A percentile compares a stretch with the other conserved stretches of the same genome.
Evolutionary conservation across 2,113 vertebrate genomes (phyloP).

Genomic region (Bubalus kerabau): DNA sequence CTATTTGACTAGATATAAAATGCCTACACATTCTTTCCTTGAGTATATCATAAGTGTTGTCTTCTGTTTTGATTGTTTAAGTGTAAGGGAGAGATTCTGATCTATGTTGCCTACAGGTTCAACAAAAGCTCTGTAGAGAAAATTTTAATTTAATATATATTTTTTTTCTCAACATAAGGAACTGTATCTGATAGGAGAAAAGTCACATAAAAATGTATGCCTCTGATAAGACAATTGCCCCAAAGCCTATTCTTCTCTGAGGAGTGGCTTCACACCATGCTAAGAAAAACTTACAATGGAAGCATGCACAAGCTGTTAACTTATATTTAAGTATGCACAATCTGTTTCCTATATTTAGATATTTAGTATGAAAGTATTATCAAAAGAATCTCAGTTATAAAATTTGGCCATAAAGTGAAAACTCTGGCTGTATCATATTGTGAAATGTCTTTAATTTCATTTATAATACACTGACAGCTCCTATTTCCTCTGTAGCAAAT

Average conservation of each 20-base stretch:
- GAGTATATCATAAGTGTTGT: background rate
- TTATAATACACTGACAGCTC: background rate
- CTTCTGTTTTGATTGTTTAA: background rate
- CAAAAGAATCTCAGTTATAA: background rate
- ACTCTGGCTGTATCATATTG: background rate
- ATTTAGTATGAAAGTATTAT: background rate
- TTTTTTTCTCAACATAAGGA: background rate
- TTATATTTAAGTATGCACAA: background rate
- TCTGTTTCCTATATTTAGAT: background rate
- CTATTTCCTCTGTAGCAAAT: background rate
- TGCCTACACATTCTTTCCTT: background rate
- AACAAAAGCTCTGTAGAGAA: background rate
- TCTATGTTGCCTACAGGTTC: background rate
- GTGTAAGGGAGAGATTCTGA: background rate
- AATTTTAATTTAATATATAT: background rate
- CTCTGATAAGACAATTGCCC: background rate
- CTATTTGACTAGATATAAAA: background rate
- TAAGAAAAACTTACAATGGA: background rate
- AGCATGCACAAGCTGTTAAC: background rate
- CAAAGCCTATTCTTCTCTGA: background rate
- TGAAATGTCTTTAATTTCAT: conserved; percentile 24
- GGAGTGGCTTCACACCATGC: background rate
- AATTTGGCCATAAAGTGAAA: background rate
- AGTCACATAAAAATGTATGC: background rate
- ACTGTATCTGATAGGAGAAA: background rate